These are phyloP conservation scores for Cyaniris semiargus DNA, from an alignment of 2,888 invertebrate genomes.

Conservation along the genomic window DNA sequence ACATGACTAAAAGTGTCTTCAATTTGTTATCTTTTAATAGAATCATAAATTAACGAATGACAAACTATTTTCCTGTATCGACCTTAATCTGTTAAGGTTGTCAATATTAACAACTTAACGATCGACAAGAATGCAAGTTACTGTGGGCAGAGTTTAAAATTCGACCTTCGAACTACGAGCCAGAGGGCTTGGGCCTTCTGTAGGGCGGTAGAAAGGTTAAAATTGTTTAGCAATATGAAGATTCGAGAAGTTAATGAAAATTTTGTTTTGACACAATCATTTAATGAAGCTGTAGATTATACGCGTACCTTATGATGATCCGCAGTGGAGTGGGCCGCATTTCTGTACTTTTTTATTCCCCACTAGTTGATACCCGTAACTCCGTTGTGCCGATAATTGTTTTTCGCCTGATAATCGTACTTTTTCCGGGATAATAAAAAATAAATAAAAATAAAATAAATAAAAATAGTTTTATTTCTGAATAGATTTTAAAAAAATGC, in stretches of 20 bases:
- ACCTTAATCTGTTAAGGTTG: not conserved
- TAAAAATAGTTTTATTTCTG: no score
- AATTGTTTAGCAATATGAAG: not conserved
- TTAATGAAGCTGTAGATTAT: not conserved
- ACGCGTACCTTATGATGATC: not conserved
- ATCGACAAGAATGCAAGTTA: conserved; percentile 1
- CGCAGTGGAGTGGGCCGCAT: not conserved
- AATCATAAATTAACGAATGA: not conserved
- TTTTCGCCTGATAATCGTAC: no score
- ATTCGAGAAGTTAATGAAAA: not conserved
- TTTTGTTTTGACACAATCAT: not conserved
- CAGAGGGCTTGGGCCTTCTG: not conserved
- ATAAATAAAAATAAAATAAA: no score
- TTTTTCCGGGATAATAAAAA: no score
- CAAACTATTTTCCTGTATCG: not conserved
- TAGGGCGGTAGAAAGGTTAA: not conserved
- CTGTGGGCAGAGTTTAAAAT: conserved; percentile 14
- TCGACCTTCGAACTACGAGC: conserved; percentile 1
- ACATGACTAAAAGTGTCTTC: not conserved
- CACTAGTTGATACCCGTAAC: not conserved
- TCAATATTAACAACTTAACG: not conserved
- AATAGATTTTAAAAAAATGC: no score
- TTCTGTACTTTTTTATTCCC: not conserved
- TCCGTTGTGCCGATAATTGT: not conserved
- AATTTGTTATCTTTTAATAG: not conserved